These are phyloP conservation scores for Acromyrmex charruanus DNA, from an alignment of 1,140 invertebrate genomes.

Conservation along the genomic window DNA sequence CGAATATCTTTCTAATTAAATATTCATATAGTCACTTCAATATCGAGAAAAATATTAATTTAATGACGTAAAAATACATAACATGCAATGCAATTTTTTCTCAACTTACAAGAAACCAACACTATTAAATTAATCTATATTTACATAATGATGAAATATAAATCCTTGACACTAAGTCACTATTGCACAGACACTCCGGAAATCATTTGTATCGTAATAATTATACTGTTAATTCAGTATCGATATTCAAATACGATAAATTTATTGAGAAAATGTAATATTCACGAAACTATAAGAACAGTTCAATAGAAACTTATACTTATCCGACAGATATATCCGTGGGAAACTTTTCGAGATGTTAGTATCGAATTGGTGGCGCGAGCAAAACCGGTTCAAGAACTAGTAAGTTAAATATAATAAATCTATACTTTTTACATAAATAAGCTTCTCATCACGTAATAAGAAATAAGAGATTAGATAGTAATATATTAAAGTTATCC, in stretches of 20 bases:
- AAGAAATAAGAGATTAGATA: constrained; percentile 28
- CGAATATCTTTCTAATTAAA: neutral
- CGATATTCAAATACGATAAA: neutral
- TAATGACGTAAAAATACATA: neutral
- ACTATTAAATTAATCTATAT: neutral
- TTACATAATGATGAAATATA: neutral
- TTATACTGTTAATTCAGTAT: neutral
- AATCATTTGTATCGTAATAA: neutral
- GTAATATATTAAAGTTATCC: constrained; percentile 1
- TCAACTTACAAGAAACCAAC: neutral
- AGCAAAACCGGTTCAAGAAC: constrained; percentile 21
- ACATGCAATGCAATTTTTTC: neutral
- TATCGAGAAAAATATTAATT: constrained; percentile 3
- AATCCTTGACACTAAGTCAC: neutral
- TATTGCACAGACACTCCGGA: neutral
- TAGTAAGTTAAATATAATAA: constrained; percentile 17
- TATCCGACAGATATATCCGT: constrained; percentile 9
- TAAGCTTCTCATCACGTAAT: neutral
- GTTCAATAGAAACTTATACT: neutral
- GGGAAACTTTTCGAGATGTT: constrained; percentile 22
- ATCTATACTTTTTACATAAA: constrained; percentile 17
- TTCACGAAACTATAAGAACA: neutral
- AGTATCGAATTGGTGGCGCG: constrained; percentile 21
- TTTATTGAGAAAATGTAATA: constrained; percentile 18
- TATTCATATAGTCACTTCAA: neutral